Evolutionary conservation across 2,797 vertebrate species (phyloP).

Genomic region (Chaetophractus vellerosus): DNA sequence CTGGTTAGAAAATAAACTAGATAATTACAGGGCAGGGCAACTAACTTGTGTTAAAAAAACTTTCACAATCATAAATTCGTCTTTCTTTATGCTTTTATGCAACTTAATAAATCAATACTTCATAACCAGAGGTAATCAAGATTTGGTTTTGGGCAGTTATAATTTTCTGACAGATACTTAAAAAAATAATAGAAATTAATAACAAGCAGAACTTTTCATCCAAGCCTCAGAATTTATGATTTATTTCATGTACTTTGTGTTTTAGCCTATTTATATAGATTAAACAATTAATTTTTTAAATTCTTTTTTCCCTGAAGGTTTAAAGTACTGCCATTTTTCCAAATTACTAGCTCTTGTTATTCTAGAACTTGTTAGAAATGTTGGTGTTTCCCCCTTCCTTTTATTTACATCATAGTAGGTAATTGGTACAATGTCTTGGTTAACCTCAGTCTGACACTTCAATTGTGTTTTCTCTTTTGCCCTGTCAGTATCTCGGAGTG

Average conservation of each 20-base stretch:
- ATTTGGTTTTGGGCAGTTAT: not conserved
- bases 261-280: not conserved
- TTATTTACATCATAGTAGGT: slow-evolving; percentile 10
- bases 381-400: slow-evolving; percentile 69
- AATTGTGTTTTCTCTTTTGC: slow-evolving; percentile 53
- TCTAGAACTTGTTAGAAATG: slow-evolving; percentile 52
- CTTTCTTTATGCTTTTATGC: not conserved
- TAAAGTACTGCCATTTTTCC: slow-evolving; percentile 3
- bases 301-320: not conserved
- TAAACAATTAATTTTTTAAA: not conserved
- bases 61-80: not conserved
- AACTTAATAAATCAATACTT: slow-evolving; percentile 27
- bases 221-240: not conserved
- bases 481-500: slow-evolving; percentile 31
- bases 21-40: not conserved
- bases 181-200: slow-evolving; percentile 23
- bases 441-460: slow-evolving; percentile 81
- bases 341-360: not conserved
- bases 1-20: not conserved
- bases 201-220: not conserved
- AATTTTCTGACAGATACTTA: not conserved
- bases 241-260: slow-evolving; percentile 15
- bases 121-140: slow-evolving; percentile 16
- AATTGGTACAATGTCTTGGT: slow-evolving; percentile 45
- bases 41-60: not conserved